Percentiles rank a stretch among this genome's conserved stretches.
These are phyloP conservation scores for Psettodes erumei DNA, from an alignment of 2,113 vertebrate species.

Conservation along the genomic window DNA sequence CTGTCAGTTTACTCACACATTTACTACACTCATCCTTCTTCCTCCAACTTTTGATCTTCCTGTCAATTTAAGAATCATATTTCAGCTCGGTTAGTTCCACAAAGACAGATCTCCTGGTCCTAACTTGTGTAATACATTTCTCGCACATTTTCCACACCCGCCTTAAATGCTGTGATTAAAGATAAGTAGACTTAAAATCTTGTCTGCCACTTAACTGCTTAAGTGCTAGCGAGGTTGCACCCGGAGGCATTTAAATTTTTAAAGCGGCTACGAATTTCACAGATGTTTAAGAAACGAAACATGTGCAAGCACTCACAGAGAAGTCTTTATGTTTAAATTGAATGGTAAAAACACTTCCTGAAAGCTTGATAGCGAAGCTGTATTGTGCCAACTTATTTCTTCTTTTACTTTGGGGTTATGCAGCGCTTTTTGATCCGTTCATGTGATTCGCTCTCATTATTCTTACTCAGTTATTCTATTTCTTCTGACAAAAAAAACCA, in stretches of 20 bases:
- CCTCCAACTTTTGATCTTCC: background rate
- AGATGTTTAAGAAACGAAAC: constrained; percentile 24
- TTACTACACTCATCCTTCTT: background rate
- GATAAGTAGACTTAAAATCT: constrained; percentile 11
- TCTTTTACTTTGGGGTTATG: background rate
- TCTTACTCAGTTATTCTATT: background rate
- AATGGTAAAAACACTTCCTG: constrained; percentile 14
- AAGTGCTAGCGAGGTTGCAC: constrained; percentile 20
- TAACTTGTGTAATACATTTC: background rate
- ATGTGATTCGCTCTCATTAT: background rate
- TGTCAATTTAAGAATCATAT: background rate
- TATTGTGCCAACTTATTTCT: background rate
- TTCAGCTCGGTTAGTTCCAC: background rate
- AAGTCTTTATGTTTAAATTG: constrained; percentile 22
- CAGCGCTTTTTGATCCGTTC: background rate
- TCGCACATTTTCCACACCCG: constrained; percentile 3
- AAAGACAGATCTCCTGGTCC: background rate
- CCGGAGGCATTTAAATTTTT: constrained; percentile 30
- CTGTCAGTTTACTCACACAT: background rate
- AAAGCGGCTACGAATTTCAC: constrained; percentile 31
- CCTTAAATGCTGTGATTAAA: constrained; percentile 19
- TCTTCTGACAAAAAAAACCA: background rate
- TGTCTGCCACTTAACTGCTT: constrained; percentile 42
- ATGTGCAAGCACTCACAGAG: constrained; percentile 5
- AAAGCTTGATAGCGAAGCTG: constrained; percentile 17